Evolutionary conservation across 2,888 invertebrate species (phyloP).

Genomic region (Tridacna crocea): DNA sequence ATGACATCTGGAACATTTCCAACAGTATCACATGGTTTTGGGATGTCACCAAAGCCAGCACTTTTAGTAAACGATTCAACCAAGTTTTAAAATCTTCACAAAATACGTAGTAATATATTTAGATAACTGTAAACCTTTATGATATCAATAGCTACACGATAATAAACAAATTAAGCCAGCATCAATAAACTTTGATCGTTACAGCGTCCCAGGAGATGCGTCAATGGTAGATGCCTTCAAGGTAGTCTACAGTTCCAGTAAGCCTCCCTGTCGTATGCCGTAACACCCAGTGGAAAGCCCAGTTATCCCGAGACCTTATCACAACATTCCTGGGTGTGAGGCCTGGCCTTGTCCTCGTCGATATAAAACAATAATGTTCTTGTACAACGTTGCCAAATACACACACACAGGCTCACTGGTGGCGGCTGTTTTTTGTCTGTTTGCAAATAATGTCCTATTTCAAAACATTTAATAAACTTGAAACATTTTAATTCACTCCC

Average conservation of each 20-base stretch:
- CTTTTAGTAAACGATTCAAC: too few species aligned
- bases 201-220: too few species aligned
- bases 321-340: slow-evolving; percentile 13
- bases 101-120: too few species aligned
- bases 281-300: slow-evolving; percentile 45
- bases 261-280: slow-evolving; percentile 30
- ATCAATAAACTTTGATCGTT: too few species aligned
- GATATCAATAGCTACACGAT: too few species aligned
- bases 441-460: slow-evolving; percentile 37
- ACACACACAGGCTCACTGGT: slow-evolving; percentile 10
- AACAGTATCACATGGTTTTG: too few species aligned
- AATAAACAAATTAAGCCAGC: too few species aligned
- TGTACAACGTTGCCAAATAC: slow-evolving; percentile 11
- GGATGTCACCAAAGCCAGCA: too few species aligned
- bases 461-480: slow-evolving; percentile 56
- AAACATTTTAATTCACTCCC: slow-evolving; percentile 60
- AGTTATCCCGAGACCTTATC: slow-evolving; percentile 25
- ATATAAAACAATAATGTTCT: neutral
- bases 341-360: neutral
- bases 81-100: too few species aligned
- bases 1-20: too few species aligned
- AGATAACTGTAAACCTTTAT: too few species aligned
- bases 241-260: slow-evolving; percentile 12
- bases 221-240: neutral
- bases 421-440: slow-evolving; percentile 46